These are phyloP conservation scores for Trichosurus vulpecula DNA, from an alignment of 2,797 vertebrate genomes.

Conservation along the genomic window DNA sequence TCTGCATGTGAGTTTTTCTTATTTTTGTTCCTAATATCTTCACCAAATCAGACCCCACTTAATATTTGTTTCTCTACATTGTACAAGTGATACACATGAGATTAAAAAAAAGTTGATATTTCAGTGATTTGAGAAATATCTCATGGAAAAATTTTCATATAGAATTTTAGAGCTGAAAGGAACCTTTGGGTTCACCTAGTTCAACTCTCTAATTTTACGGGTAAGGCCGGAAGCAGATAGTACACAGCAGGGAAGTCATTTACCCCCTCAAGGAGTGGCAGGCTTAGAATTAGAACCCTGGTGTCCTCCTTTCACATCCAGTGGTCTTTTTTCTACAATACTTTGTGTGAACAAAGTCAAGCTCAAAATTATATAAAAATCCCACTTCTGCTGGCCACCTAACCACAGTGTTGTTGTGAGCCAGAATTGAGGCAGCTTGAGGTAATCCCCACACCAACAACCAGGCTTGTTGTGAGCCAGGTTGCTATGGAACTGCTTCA, in stretches of 20 bases:
- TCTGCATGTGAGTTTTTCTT: fast-evolving
- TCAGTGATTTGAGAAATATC: not conserved
- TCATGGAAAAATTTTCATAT: not conserved
- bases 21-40: not conserved
- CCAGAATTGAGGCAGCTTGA: not conserved
- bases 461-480: not conserved
- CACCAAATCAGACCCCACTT: not conserved
- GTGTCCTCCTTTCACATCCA: not conserved
- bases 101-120: not conserved
- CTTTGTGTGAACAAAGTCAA: not conserved
- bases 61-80: not conserved
- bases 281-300: not conserved
- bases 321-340: not conserved
- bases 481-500: not conserved
- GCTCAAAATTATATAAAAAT: not conserved
- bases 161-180: not conserved
- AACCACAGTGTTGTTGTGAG: not conserved
- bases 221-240: not conserved
- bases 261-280: not conserved
- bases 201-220: not conserved
- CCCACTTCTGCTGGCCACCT: not conserved
- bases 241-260: not conserved
- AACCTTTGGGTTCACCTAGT: not conserved
- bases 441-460: not conserved
- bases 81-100: not conserved